Evolutionary conservation across 2,113 vertebrate species (phyloP).

Genomic region (Silurus meridionalis): DNA sequence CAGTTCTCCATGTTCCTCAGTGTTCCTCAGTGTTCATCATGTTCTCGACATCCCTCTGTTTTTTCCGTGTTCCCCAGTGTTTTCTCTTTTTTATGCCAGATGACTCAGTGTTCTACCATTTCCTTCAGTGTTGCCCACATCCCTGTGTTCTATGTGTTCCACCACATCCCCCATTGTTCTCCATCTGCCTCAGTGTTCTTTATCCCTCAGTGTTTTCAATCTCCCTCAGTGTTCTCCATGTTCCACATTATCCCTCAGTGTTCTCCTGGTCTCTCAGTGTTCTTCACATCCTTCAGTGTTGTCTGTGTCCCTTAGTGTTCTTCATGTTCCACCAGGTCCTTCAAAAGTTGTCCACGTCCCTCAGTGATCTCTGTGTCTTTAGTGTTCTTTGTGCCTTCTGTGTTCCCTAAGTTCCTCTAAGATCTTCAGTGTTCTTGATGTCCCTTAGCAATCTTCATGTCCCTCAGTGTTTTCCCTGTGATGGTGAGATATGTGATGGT

Average conservation of each 20-base stretch:
- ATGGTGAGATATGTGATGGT: conserved; percentile 11
- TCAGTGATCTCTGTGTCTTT: not conserved
- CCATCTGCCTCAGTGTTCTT: not conserved
- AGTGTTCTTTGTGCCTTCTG: too few species aligned
- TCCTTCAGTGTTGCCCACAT: not conserved
- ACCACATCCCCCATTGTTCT: not conserved
- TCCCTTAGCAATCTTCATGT: too few species aligned
- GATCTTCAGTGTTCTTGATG: too few species aligned
- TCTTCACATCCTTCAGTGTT: not conserved
- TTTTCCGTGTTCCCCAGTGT: not conserved
- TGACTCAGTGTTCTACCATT: not conserved
- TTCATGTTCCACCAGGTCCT: not conserved
- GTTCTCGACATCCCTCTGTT: not conserved
- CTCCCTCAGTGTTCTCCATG: not conserved
- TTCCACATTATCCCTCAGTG: not conserved
- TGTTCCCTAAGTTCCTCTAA: too few species aligned
- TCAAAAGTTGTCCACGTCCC: not conserved
- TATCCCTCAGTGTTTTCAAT: not conserved
- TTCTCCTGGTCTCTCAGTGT: not conserved
- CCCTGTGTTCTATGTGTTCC: not conserved
- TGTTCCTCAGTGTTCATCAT: not conserved
- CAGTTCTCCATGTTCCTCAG: too few species aligned
- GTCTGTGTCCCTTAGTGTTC: not conserved
- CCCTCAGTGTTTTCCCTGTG: not conserved
- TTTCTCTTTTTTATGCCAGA: too few species aligned